These are phyloP conservation scores for Naja naja DNA, from an alignment of 2,113 vertebrate species.

Conservation along the genomic window DNA sequence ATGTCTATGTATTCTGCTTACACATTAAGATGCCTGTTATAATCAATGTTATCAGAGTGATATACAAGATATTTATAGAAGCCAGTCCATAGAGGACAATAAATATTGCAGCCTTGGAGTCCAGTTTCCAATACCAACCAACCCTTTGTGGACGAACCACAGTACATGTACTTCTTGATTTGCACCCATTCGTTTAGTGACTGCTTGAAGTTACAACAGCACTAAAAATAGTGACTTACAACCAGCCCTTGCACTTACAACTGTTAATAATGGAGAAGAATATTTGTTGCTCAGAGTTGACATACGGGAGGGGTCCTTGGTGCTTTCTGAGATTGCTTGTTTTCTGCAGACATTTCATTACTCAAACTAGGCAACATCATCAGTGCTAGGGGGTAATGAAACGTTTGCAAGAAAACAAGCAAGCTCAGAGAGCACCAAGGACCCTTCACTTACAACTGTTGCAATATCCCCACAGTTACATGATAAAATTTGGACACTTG, in stretches of 20 bases:
- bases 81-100: not conserved
- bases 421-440: too few species aligned
- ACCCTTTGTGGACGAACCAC: not conserved
- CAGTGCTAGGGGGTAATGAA: too few species aligned
- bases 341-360: too few species aligned
- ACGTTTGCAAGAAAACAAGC: too few species aligned
- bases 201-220: not conserved
- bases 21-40: not conserved
- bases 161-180: not conserved
- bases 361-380: too few species aligned
- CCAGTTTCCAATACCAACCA: not conserved
- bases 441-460: not conserved
- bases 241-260: not conserved
- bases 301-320: too few species aligned
- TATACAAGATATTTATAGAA: not conserved
- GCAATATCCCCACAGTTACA: not conserved
- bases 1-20: not conserved
- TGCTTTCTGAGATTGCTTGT: too few species aligned
- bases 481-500: not conserved
- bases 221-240: not conserved
- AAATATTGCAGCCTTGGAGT: not conserved
- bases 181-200: not conserved
- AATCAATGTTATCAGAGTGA: not conserved
- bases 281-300: too few species aligned
- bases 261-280: too few species aligned